Conservation (phyloP, 2,888 invertebrate species). For the Stenotaenia linearis region DNA sequence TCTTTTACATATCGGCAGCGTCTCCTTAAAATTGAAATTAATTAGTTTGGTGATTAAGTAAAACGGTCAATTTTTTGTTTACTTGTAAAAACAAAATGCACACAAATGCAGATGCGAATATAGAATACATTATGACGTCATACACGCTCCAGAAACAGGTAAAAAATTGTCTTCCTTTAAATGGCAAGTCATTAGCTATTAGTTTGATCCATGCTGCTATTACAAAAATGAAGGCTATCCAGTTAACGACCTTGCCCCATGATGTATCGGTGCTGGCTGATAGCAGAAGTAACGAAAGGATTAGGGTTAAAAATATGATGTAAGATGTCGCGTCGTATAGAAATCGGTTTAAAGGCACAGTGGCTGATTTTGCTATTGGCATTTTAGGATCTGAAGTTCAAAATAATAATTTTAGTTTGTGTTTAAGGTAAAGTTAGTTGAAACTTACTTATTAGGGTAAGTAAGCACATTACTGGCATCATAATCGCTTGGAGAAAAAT, state of each 20-base stretch:
- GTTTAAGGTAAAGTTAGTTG: too few species aligned
- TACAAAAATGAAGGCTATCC: background rate
- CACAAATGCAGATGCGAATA: background rate
- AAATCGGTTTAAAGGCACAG: background rate
- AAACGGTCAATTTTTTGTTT: background rate
- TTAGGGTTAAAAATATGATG: background rate
- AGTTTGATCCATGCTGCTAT: background rate
- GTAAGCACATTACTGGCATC: background rate
- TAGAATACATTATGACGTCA: background rate
- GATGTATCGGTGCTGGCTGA: background rate
- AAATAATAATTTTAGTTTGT: too few species aligned
- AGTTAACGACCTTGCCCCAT: background rate
- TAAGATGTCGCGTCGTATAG: background rate
- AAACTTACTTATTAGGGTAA: background rate
- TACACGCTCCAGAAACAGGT: background rate
- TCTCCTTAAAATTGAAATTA: background rate
- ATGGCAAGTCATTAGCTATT: background rate
- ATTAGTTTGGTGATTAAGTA: background rate
- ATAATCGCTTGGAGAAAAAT: background rate
- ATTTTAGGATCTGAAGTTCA: background rate
- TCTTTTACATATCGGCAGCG: slow-evolving; percentile 42
- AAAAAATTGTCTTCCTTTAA: background rate
- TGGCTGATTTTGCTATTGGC: background rate
- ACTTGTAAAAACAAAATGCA: background rate
- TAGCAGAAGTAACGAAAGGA: background rate